These are phyloP conservation scores for Pelusios castaneus DNA, from an alignment of 2,113 vertebrate species.

Conservation along the genomic window DNA sequence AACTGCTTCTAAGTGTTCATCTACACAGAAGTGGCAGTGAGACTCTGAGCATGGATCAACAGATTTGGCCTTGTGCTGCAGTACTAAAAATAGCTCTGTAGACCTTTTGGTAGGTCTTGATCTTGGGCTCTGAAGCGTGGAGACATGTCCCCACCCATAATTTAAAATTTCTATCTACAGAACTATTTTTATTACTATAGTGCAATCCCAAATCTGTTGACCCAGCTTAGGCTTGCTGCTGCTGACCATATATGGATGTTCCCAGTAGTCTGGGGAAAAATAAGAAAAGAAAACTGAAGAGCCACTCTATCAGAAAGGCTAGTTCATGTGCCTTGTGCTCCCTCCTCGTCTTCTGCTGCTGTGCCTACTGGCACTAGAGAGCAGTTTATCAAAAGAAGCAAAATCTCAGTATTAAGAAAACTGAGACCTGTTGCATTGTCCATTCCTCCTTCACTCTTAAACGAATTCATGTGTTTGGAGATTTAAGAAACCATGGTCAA, in stretches of 20 bases:
- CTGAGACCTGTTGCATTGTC: not conserved
- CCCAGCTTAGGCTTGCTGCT: not conserved
- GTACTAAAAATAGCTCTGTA: not conserved
- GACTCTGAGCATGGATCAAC: not conserved
- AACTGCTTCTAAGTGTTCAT: not conserved
- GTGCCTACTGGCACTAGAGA: not conserved
- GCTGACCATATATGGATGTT: not conserved
- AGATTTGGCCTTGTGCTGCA: not conserved
- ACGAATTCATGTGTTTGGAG: not conserved
- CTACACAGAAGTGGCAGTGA: not conserved
- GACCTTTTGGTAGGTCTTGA: not conserved
- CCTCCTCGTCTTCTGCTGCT: not conserved
- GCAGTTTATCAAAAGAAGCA: conserved; percentile 4
- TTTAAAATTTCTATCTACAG: not conserved
- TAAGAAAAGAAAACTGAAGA: not conserved
- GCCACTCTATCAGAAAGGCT: not conserved
- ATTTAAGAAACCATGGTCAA: not conserved
- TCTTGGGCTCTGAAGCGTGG: not conserved
- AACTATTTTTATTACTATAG: not conserved
- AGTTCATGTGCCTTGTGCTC: not conserved
- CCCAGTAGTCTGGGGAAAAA: not conserved
- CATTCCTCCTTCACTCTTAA: not conserved
- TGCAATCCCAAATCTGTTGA: not conserved
- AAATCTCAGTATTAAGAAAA: not conserved
- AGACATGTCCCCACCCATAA: not conserved